Conservation (phyloP, 2,113 vertebrate genomes). For the Chiloscyllium plagiosum region DNA sequence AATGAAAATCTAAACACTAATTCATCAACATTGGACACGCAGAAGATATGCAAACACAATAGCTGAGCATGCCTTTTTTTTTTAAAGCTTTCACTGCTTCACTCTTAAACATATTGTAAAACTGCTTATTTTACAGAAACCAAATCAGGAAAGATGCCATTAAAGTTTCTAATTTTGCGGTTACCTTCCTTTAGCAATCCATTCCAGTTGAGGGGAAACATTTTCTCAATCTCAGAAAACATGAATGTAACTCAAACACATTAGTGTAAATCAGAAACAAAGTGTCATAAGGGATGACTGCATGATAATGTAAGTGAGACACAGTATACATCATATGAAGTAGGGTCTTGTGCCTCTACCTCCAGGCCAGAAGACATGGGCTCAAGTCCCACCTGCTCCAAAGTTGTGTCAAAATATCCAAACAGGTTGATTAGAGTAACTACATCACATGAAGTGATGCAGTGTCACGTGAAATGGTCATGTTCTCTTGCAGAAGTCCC, state of each 20-base stretch:
- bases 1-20: constrained; percentile 39
- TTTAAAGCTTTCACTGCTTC: background rate
- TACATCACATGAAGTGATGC: too few species aligned
- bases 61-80: background rate
- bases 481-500: too few species aligned
- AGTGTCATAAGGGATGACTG: too few species aligned
- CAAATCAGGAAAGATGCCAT: background rate
- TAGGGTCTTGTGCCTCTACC: too few species aligned
- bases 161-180: background rate
- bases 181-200: background rate
- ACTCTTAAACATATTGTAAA: background rate
- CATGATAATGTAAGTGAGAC: too few species aligned
- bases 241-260: background rate
- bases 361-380: too few species aligned
- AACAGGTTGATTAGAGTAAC: too few species aligned
- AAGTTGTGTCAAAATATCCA: too few species aligned
- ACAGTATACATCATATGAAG: too few species aligned
- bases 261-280: too few species aligned
- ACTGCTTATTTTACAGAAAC: background rate
- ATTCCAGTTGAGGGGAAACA: background rate
- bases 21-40: constrained; percentile 45
- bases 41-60: constrained; percentile 39
- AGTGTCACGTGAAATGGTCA: too few species aligned
- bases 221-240: background rate
- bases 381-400: too few species aligned